A percentile compares a stretch with the other conserved stretches of the same genome.
Evolutionary conservation across 30 jellyfish, hydroid and myxozoan species (phyloP).

Genomic region (Sanderia malayensis): DNA sequence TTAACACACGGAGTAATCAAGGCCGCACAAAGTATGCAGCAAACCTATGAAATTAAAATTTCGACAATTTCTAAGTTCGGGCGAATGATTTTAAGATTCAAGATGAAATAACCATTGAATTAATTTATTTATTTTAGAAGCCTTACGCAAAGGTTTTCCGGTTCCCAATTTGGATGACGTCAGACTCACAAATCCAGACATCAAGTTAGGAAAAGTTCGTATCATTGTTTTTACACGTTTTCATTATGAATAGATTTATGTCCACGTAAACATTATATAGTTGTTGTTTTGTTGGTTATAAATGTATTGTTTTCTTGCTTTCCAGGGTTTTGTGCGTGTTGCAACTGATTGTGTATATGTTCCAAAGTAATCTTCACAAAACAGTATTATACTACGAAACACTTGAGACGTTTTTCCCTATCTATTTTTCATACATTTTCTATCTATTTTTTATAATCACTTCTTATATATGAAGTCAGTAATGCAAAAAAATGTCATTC

Average conservation of each 20-base stretch:
- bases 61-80: no score
- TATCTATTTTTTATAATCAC: no score
- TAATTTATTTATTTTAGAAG: conserved; percentile 10
- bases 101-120: neutral
- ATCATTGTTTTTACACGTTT: neutral
- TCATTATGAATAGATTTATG: no score
- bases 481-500: no score
- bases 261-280: no score
- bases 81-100: no score
- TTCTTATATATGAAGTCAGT: no score
- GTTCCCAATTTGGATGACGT: conserved; percentile 63
- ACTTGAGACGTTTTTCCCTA: neutral
- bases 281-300: no score
- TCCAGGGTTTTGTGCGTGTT: conserved; percentile 41
- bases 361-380: neutral
- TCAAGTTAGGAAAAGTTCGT: conserved; percentile 23
- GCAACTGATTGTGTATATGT: conserved; percentile 25
- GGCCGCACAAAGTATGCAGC: conserved; percentile 15
- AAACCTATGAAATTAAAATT: no score
- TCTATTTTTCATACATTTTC: no score
- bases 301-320: no score
- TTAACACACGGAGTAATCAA: conserved; percentile 16
- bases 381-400: neutral
- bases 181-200: conserved; percentile 28
- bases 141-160: conserved; percentile 46